Conservation (phyloP, 2,113 vertebrate species). For the Sterna hirundo region DNA sequence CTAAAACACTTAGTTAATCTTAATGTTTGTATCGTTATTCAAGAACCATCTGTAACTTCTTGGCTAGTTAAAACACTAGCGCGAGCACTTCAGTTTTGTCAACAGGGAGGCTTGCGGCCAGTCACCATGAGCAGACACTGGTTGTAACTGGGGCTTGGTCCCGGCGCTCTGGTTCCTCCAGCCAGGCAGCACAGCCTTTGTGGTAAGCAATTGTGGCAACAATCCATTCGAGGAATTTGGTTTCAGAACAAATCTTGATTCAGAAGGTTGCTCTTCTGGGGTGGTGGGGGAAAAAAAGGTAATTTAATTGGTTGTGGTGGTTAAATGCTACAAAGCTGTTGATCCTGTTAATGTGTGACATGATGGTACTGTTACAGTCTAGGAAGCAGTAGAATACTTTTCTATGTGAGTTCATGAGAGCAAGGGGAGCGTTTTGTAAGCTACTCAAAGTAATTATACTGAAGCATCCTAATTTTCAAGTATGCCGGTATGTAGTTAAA, state of each 20-base stretch:
- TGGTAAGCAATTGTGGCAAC: not conserved
- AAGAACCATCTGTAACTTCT: not conserved
- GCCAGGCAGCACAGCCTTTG: not conserved
- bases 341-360: not conserved
- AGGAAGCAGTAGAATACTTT: not conserved
- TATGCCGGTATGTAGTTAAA: not conserved
- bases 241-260: not conserved
- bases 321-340: not conserved
- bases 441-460: not conserved
- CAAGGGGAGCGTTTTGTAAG: not conserved
- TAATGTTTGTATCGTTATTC: not conserved
- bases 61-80: not conserved
- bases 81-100: not conserved
- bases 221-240: rapidly evolving
- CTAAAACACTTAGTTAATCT: not conserved
- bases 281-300: not conserved
- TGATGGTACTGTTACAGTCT: not conserved
- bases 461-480: not conserved
- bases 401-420: not conserved
- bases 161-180: not conserved
- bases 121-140: not conserved
- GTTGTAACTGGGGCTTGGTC: not conserved
- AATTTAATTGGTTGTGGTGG: not conserved
- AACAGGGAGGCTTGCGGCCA: not conserved
- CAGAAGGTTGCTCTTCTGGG: not conserved